Base-by-base conservation (phyloP, 2,888 invertebrate genomes). In the Sialis lutaria region DNA sequence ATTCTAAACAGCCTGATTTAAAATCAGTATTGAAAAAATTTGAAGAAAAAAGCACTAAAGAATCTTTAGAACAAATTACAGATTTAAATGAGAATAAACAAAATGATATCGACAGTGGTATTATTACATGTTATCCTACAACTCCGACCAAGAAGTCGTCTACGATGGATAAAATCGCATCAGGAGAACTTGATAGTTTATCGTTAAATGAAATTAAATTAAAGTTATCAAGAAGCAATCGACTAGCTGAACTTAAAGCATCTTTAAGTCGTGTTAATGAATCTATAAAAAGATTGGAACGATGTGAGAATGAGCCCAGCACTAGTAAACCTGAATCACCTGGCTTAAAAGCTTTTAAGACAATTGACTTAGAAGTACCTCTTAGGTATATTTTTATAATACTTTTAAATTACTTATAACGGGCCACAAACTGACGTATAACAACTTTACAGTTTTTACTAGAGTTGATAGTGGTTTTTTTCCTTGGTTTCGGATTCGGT, bases 321-420 rank as follows among this genome's bases (percentile, higher is more conserved):
- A 60, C 59, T 33, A 45, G 53, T 6, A 55, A 56, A 46, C 58
- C 57, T 51, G 54, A 60, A 3, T 60, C 63, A 48, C 67, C 66
- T 13, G 68, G 71, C 56, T 65, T 80, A 40, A 73, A 79, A 59
- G 72, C 76, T 58, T 86, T 86, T 56, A 77, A 79, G 55, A 75
- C 77, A 39, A 79, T 88, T 59, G 76, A 85, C 65, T 65, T 88
- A 61, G 83, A 85, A 69, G 73, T 87, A 58, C 74, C 79, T 49
- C 67, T 74, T 52, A 86, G 86, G 82, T 84, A 63, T 65, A 55
- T 41, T 53, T 33, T 45, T 39, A 8, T 50, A 46, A 44, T 7
- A 44, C 46, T 42, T 44, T 30, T 37, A 49, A 7, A n/a, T n/a
- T n/a, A n/a, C n/a, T n/a, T n/a, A n/a, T n/a, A n/a, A n/a, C n/a